These are phyloP conservation scores for Listronotus oregonensis DNA, from an alignment of 1,140 invertebrate genomes.

Conservation along the genomic window DNA sequence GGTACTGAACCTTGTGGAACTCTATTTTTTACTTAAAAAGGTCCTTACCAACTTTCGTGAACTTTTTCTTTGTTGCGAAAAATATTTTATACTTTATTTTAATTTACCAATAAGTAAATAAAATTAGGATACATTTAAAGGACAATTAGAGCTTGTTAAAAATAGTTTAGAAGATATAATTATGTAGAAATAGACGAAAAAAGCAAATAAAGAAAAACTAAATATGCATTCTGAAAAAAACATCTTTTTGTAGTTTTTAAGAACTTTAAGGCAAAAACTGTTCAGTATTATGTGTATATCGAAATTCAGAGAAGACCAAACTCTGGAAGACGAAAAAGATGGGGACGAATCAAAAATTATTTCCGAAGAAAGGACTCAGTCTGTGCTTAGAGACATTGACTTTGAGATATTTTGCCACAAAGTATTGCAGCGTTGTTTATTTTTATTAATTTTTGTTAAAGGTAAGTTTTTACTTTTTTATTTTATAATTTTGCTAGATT, in stretches of 20 bases:
- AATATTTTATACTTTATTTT: too few relatives aligned
- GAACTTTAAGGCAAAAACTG: constrained; percentile 45
- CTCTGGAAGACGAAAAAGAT: constrained; percentile 34
- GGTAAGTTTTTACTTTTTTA: constrained; percentile 21
- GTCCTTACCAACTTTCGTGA: too few relatives aligned
- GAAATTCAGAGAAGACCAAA: constrained; percentile 36
- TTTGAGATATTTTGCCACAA: constrained; percentile 41
- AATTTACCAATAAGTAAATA: too few relatives aligned
- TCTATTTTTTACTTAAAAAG: too few relatives aligned
- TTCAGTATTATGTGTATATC: constrained; percentile 42
- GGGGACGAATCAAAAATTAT: constrained; percentile 28
- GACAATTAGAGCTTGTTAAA: too few relatives aligned
- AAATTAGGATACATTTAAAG: too few relatives aligned
- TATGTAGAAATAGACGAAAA: too few relatives aligned
- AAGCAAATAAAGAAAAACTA: too few relatives aligned
- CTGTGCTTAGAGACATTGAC: constrained; percentile 19
- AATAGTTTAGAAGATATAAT: too few relatives aligned
- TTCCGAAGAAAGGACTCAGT: constrained; percentile 7
- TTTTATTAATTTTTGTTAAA: constrained; percentile 51
- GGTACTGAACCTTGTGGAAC: too few relatives aligned
- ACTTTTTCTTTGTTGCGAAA: too few relatives aligned
- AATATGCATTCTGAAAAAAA: too few relatives aligned
- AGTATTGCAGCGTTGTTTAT: constrained; percentile 47
- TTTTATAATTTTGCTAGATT: constrained; percentile 6
- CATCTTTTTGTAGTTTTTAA: constrained; percentile 27